Conservation (phyloP, 1,140 invertebrate genomes). For the Drosophila carrolli region DNA sequence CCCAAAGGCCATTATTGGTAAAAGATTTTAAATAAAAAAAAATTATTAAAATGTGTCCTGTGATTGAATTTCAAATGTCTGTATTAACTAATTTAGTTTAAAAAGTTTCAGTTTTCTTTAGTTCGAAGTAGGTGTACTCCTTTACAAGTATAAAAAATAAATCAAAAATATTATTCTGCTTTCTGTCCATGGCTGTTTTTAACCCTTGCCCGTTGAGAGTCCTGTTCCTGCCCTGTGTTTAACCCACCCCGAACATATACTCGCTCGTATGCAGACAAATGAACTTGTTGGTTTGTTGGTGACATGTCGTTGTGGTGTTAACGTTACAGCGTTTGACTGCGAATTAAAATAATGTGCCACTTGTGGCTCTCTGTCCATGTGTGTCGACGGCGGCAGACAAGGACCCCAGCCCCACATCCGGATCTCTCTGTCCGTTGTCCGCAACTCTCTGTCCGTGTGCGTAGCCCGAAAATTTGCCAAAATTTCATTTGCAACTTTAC, state of each 20-base stretch:
- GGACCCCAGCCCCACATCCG: not conserved
- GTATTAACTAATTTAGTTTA: too few relatives aligned
- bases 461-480: slow-evolving; percentile 56
- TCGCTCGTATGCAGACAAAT: slow-evolving; percentile 24
- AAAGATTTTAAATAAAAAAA: too few relatives aligned
- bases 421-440: slow-evolving; percentile 1
- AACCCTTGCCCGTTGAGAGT: not conserved
- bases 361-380: slow-evolving; percentile 71
- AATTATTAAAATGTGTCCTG: too few relatives aligned
- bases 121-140: too few relatives aligned
- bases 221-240: slow-evolving; percentile 11
- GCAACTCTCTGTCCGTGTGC: not conserved
- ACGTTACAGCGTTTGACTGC: slow-evolving; percentile 79
- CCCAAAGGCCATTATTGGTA: too few relatives aligned
- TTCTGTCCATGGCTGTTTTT: not conserved
- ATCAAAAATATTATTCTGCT: too few relatives aligned
- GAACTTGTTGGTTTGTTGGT: slow-evolving; percentile 47
- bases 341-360: slow-evolving; percentile 84
- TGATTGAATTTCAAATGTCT: too few relatives aligned
- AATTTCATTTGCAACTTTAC: slow-evolving; percentile 64
- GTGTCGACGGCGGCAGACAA: slow-evolving; percentile 15
- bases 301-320: slow-evolving; percentile 69
- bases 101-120: too few relatives aligned
- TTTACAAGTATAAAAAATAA: too few relatives aligned
- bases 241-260: slow-evolving; percentile 10